Evolutionary conservation across 1,140 invertebrate species (phyloP), one percentile per base, ranked within the genome.

Genomic region (Drosophila willistoni): DNA sequence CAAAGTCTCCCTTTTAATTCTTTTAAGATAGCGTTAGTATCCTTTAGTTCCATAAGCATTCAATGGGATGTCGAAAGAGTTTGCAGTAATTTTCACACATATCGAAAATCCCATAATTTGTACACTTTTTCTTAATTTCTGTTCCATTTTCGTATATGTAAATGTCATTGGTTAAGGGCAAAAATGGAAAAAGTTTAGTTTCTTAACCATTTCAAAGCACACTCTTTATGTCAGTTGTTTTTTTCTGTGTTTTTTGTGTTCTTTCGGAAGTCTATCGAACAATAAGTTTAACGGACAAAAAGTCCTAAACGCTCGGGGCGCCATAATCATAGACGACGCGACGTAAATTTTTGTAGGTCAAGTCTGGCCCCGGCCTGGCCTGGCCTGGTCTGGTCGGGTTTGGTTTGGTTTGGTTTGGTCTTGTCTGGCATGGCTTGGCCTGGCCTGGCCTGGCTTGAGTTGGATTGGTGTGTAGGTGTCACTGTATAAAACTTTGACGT

Each of bases 401-500:
- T 19, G 17, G 44, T 19, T 6, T 22, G 71, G 78, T 39, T 67
- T 64, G 71, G 78, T 39, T 67, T 64, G 51, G 10, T 19, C 10
- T 51, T 17, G 17, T 12, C 17, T 51, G 17, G 17, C 10, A 9
- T 51, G 44, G 44, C 17, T 7, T 47, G 44, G 44, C 2, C 1
- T 36, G 44, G 29, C 19, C 17, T 42, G 25, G 17, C 9, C 12
- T 25, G 9, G 64, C 34, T 19, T 51, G 41, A 56, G 63, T 13
- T 75, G 64, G 33, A 64, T 67, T 47, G 66, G 55, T 71, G 83
- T 86, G 83, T 86, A 71, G 83, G 75, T 82, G 79, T 83, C 72
- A 77, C 82, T 77, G 82, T 79, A 86, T 86, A 86, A 78, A 86
- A 83, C 67, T 86, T 86, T 79, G 34, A 82, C 64, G 62, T 61